phyloP scores from a whole-genome alignment of 2,888 invertebrate genomes.

The Tetramorium bicarinatum region DNA sequence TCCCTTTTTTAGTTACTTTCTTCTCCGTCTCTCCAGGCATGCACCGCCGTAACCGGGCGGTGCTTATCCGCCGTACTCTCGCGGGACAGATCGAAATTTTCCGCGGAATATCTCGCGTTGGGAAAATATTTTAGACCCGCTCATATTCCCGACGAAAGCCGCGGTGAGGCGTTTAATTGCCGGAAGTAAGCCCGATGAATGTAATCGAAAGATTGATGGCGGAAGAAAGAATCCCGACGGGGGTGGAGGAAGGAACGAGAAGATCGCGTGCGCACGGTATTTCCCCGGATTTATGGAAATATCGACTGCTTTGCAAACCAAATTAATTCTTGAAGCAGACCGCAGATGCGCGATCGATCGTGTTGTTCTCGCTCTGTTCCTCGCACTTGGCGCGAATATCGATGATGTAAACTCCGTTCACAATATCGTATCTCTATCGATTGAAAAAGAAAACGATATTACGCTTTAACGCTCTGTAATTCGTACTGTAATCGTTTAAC shows the following conservation, averaged over 20 bases:
- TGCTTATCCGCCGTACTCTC: slow-evolving; percentile 60
- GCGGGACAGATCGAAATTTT: slow-evolving; percentile 69
- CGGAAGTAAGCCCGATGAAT: slow-evolving; percentile 45
- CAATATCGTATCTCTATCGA: background rate
- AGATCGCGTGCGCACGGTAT: slow-evolving; percentile 35
- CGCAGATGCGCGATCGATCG: slow-evolving; percentile 39
- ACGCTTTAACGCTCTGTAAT: background rate
- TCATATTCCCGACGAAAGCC: slow-evolving; percentile 20
- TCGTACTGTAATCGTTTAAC: slow-evolving; percentile 3
- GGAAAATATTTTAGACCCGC: slow-evolving; percentile 45
- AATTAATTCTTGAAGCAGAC: slow-evolving; percentile 39
- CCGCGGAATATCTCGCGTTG: slow-evolving; percentile 54
- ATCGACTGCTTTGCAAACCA: slow-evolving; percentile 50
- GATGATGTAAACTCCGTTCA: background rate
- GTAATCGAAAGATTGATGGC: slow-evolving; percentile 54
- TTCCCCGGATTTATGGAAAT: slow-evolving; percentile 50
- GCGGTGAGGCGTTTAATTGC: slow-evolving; percentile 38
- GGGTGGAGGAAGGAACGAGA: slow-evolving; percentile 5
- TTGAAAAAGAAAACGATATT: background rate
- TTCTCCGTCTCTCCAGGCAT: slow-evolving; percentile 9
- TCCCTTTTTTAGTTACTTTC: slow-evolving; percentile 26
- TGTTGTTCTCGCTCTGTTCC: slow-evolving; percentile 27
- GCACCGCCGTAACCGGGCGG: background rate
- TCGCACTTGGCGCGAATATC: slow-evolving; percentile 11
- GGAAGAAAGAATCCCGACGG: slow-evolving; percentile 28